Conservation (phyloP, 2,888 invertebrate species). For the Drosophila nigricruria region DNA sequence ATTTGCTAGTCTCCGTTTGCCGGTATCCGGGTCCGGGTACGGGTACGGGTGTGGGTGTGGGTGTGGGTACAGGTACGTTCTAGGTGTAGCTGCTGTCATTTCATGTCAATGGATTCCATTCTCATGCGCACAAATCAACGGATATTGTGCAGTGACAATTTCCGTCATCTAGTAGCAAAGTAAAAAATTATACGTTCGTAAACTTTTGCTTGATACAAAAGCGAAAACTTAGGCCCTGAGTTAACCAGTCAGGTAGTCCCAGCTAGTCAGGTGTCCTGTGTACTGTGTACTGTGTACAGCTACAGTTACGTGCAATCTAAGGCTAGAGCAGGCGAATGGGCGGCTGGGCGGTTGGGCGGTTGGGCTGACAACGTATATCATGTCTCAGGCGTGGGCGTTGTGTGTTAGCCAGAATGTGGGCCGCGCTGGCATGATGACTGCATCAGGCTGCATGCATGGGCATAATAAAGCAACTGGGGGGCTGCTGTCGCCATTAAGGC, state of each 20-base stretch:
- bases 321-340: background rate
- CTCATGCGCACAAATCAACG: slow-evolving; percentile 76
- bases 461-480: slow-evolving; percentile 14
- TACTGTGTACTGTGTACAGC: background rate
- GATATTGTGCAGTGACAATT: slow-evolving; percentile 81
- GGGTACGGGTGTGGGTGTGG: background rate
- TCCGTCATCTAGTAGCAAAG: slow-evolving; percentile 57
- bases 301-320: slow-evolving; percentile 4
- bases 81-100: slow-evolving; percentile 40
- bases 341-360: background rate
- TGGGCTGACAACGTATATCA: slow-evolving; percentile 8
- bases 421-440: slow-evolving; percentile 8
- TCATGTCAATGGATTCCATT: slow-evolving; percentile 72
- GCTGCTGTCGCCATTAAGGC: slow-evolving; percentile 1
- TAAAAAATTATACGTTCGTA: slow-evolving; percentile 22
- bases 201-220: slow-evolving; percentile 26
- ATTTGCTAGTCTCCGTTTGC: slow-evolving; percentile 44
- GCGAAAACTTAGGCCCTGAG: slow-evolving; percentile 6
- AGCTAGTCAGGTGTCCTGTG: slow-evolving; percentile 5
- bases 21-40: slow-evolving; percentile 1
- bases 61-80: background rate
- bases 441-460: slow-evolving; percentile 9
- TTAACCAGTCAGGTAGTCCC: slow-evolving; percentile 1
- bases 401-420: background rate
- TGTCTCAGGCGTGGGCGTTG: slow-evolving; percentile 5